These are phyloP conservation scores for Andrena dorsata DNA, from an alignment of 2,888 invertebrate genomes.

Conservation along the genomic window DNA sequence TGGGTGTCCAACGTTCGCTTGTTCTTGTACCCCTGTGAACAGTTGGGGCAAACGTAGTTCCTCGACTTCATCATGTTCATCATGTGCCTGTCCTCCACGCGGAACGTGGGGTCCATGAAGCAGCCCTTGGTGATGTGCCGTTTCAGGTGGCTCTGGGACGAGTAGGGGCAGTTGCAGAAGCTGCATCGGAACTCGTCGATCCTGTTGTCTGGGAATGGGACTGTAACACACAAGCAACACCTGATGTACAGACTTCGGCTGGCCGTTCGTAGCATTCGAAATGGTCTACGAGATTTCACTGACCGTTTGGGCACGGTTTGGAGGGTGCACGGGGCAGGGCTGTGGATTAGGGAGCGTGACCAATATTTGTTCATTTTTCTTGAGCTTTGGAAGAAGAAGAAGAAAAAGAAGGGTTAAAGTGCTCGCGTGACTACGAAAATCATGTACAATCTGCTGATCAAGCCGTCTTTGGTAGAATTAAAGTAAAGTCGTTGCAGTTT, in stretches of 20 bases:
- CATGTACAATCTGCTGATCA: too few species aligned
- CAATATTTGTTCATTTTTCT: not conserved
- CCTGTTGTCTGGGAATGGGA: slow-evolving; percentile 12
- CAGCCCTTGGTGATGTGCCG: slow-evolving; percentile 72
- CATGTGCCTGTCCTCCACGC: slow-evolving; percentile 56
- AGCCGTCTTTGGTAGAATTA: too few species aligned
- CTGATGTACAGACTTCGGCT: slow-evolving; percentile 25
- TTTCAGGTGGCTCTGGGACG: slow-evolving; percentile 65
- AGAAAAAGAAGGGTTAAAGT: not conserved
- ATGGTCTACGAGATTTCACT: not conserved
- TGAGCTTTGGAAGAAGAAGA: not conserved
- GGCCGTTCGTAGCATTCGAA: not conserved
- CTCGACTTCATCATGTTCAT: slow-evolving; percentile 52
- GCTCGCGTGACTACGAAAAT: not conserved
- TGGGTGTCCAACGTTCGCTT: slow-evolving; percentile 72
- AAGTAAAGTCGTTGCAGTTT: too few species aligned
- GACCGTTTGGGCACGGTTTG: too few species aligned
- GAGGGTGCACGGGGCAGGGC: too few species aligned
- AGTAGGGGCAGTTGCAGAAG: slow-evolving; percentile 70
- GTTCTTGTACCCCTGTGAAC: slow-evolving; percentile 74
- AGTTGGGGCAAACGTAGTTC: slow-evolving; percentile 70
- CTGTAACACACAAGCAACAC: slow-evolving; percentile 68
- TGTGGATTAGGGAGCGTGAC: not conserved
- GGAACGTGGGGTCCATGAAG: slow-evolving; percentile 68
- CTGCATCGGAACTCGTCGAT: slow-evolving; percentile 59